phyloP scores from a whole-genome alignment of 2,888 invertebrate genomes.

The Margaritifera margaritifera region DNA sequence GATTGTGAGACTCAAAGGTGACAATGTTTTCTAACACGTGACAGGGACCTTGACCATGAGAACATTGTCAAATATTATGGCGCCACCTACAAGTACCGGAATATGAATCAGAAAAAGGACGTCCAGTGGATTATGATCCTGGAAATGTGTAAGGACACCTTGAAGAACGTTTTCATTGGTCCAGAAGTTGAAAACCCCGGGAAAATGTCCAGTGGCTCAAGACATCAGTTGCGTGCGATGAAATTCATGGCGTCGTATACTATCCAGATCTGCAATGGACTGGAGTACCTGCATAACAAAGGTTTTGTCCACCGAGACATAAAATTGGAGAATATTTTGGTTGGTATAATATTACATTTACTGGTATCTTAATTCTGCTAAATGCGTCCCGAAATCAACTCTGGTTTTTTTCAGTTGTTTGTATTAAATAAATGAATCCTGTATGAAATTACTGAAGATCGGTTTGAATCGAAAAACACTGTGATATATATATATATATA shows the following conservation, averaged over 20 bases:
- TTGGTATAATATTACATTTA: slow-evolving; percentile 25
- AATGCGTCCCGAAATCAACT: no score
- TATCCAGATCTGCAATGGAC: slow-evolving; percentile 49
- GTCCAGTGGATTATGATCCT: slow-evolving; percentile 61
- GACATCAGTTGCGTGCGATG: slow-evolving; percentile 37
- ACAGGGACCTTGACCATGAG: slow-evolving; percentile 57
- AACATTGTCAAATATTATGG: slow-evolving; percentile 64
- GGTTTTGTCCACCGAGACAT: slow-evolving; percentile 64
- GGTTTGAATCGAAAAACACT: no score
- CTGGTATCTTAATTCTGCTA: no score
- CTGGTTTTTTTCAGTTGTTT: no score
- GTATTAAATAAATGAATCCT: no score
- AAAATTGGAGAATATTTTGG: slow-evolving; percentile 66
- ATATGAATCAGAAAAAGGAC: slow-evolving; percentile 33
- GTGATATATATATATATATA: no score
- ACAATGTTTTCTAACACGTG: no score
- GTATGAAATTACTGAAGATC: no score
- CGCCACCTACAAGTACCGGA: slow-evolving; percentile 37
- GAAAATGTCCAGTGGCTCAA: slow-evolving; percentile 13
- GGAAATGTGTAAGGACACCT: slow-evolving; percentile 58
- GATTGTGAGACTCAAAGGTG: no score
- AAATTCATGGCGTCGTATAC: slow-evolving; percentile 45
- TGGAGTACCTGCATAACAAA: slow-evolving; percentile 59
- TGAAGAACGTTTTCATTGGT: slow-evolving; percentile 45
- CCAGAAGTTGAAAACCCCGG: slow-evolving; percentile 36